Evolutionary conservation across 1,140 invertebrate species (phyloP).

Genomic region (Geopemphigus sp.): DNA sequence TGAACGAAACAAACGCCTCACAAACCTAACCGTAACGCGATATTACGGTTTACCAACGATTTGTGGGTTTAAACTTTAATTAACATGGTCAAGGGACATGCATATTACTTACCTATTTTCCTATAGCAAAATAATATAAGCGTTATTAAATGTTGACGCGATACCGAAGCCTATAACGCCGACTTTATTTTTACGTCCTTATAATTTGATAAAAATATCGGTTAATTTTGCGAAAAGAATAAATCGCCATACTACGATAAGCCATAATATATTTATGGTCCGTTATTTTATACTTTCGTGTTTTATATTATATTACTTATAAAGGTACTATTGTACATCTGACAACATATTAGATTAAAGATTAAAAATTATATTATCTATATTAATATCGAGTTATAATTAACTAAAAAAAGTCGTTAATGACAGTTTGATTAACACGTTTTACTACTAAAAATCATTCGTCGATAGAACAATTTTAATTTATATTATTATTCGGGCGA

Average conservation of each 20-base stretch:
- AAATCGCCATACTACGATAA: too few species aligned
- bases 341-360: too few species aligned
- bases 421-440: too few species aligned
- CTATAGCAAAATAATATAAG: neutral
- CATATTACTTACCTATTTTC: neutral
- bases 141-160: neutral
- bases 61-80: neutral
- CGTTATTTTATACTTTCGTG: too few species aligned
- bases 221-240: too few species aligned
- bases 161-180: neutral
- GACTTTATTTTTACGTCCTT: too few species aligned
- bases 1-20: neutral
- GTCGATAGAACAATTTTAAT: neutral
- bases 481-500: neutral
- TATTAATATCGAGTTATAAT: neutral
- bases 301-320: too few species aligned
- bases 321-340: too few species aligned
- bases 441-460: neutral
- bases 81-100: too few species aligned
- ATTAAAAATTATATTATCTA: too few species aligned
- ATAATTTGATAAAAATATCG: too few species aligned
- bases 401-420: neutral
- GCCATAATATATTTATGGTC: too few species aligned
- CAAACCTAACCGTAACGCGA: neutral
- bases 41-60: neutral